These are phyloP conservation scores for Enteromius viviparus DNA, from an alignment of 2,797 vertebrate genomes.

Conservation along the genomic window DNA sequence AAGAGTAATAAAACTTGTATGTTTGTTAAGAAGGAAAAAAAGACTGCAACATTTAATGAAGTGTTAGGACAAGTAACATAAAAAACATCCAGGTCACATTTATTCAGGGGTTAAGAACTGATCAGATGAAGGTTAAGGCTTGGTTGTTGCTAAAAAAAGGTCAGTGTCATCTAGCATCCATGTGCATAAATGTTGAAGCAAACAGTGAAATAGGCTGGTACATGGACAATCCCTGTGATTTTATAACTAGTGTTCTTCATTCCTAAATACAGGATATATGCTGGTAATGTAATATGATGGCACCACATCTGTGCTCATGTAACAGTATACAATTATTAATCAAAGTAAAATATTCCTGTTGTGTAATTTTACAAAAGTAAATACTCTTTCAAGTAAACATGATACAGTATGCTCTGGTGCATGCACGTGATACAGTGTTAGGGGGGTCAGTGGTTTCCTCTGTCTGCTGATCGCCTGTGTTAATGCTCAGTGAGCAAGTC, in stretches of 20 bases:
- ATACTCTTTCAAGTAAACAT: slow-evolving; percentile 43
- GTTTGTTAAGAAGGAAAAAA: slow-evolving; percentile 3
- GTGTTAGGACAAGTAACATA: too few relatives aligned
- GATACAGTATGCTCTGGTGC: not conserved
- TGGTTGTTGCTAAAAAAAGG: slow-evolving; percentile 6
- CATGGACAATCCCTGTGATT: not conserved
- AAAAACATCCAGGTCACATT: not conserved
- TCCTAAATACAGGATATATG: slow-evolving; percentile 38
- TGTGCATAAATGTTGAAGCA: not conserved
- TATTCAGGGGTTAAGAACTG: slow-evolving; percentile 30
- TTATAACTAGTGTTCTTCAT: slow-evolving; percentile 19
- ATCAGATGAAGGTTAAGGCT: slow-evolving; percentile 16
- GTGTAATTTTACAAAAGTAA: slow-evolving; percentile 19
- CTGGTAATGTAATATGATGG: slow-evolving; percentile 38
- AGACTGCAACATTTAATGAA: not conserved
- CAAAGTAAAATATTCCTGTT: slow-evolving; percentile 14
- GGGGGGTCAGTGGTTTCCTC: slow-evolving; percentile 31
- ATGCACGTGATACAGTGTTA: slow-evolving; percentile 20
- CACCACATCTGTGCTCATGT: slow-evolving; percentile 6
- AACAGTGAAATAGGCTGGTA: slow-evolving; percentile 24
- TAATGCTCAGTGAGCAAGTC: slow-evolving; percentile 82
- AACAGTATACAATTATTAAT: not conserved
- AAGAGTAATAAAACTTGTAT: not conserved
- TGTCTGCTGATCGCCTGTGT: slow-evolving; percentile 62
- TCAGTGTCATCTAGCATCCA: not conserved